Evolutionary conservation across 2,113 vertebrate species (phyloP), one percentile per base, ranked within the genome.

Genomic region (Prionailurus bengalensis): DNA sequence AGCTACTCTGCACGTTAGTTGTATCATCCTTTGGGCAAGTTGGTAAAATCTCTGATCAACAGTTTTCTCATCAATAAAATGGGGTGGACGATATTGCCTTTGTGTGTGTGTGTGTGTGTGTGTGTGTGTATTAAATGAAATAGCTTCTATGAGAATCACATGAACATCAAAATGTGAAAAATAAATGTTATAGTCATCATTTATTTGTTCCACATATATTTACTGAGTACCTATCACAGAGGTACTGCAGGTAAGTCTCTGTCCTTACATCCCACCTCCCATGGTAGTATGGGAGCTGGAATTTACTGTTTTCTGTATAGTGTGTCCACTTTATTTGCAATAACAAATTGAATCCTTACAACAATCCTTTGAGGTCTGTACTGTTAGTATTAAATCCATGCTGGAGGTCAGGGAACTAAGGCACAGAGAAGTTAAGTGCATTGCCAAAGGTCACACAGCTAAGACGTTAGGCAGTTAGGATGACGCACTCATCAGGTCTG

Each of bases 1-100:
- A 31, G 39, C 68, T 89, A 33, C 3, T 53, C 12, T 36, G 17
- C 13, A 81, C 12, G 10, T 78, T 39, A 39, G 11, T 53, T 96
- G 29, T 82, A 15, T 42, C 21, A 73, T 21, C 39, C 29, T 55
- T 65, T 78, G 9, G 51, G 66, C 21, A 66, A 65, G 76, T 83
- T 78, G 36, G 89, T 81, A 29, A 83, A 93, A 74, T 91, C 19
- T 29, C 19, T 91, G 2, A 7, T 58, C 63, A n/a, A 55, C 25
- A 29, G 23, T 79, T 90, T 93, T 70, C 27, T 93, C 66, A 71
- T 65, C 31, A 66, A 65, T 66, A 58, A 95, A 92, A 76, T 42
- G 9, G 51, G 19, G 39, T 83, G 15, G 53, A 82, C 19, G 55
- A 6, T 80, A 25, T 31, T 65, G 33, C 36, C 6, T 42, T 84